A percentile compares a stretch with the other conserved stretches of the same genome.
Conservation (phyloP, 2,888 invertebrate species). For the Lithophane ornitopus region DNA sequence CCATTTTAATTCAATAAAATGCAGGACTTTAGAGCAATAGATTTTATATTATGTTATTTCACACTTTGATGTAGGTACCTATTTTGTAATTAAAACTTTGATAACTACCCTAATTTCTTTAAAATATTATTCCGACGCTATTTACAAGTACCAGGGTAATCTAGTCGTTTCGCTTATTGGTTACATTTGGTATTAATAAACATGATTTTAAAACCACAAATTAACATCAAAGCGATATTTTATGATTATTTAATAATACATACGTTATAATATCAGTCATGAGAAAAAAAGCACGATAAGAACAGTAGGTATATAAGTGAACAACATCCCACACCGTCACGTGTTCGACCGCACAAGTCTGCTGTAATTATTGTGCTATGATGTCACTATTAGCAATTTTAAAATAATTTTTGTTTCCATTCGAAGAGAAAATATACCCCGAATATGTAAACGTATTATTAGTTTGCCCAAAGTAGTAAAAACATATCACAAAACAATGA, state of each 20-base stretch:
- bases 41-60: background rate
- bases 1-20: background rate
- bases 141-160: background rate
- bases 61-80: background rate
- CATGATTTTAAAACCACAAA: background rate
- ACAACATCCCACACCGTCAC: slow-evolving; percentile 32
- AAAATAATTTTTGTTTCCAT: slow-evolving; percentile 26
- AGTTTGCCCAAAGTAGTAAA: background rate
- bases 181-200: background rate
- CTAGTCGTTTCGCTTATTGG: background rate
- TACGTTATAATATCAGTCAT: background rate
- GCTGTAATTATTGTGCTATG: slow-evolving; percentile 36
- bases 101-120: background rate
- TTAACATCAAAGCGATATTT: background rate
- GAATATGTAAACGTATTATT: slow-evolving; percentile 23
- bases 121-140: background rate
- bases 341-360: slow-evolving; percentile 30
- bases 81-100: background rate
- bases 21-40: background rate
- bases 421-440: background rate
- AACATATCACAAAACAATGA: slow-evolving; percentile 8
- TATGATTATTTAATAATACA: background rate
- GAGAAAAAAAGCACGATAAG: slow-evolving; percentile 22
- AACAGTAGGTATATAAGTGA: background rate
- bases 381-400: slow-evolving; percentile 38